These are phyloP conservation scores for Telenomus remus DNA, from an alignment of 1,140 invertebrate genomes.

Conservation along the genomic window DNA sequence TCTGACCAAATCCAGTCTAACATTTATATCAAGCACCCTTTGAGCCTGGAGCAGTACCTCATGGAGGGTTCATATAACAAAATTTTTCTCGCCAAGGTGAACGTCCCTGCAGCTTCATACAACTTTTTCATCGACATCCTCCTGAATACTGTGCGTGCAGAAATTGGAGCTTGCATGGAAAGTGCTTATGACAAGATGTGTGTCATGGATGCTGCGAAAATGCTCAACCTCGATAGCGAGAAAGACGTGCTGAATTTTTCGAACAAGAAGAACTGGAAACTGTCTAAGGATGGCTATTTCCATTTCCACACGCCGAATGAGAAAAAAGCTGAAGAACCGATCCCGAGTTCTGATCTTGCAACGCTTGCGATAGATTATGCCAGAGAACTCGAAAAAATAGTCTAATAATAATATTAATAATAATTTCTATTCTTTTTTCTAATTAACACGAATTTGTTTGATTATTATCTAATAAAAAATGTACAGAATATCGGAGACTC, in stretches of 20 bases:
- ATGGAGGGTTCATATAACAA: slow-evolving; percentile 99
- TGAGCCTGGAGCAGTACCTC: slow-evolving; percentile 97
- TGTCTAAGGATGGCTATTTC: slow-evolving; percentile 87
- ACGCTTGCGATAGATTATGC: slow-evolving; percentile 97
- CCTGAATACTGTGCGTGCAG: slow-evolving; percentile 94
- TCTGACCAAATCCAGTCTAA: slow-evolving; percentile 94
- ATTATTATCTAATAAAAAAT: slow-evolving; percentile 28
- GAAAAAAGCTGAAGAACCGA: slow-evolving; percentile 85
- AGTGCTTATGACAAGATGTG: slow-evolving; percentile 96
- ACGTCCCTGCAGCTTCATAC: slow-evolving; percentile 97
- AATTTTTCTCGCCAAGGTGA: slow-evolving; percentile 91
- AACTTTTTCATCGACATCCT: slow-evolving; percentile 98
- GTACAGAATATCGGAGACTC: neutral
- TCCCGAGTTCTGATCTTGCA: slow-evolving; percentile 93
- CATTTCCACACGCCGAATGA: slow-evolving; percentile 83
- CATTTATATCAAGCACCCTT: slow-evolving; percentile 95
- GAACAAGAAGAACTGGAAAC: slow-evolving; percentile 86
- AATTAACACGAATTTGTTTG: slow-evolving; percentile 26
- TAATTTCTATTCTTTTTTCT: slow-evolving; percentile 18
- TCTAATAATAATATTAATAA: slow-evolving; percentile 77
- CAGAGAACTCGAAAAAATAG: slow-evolving; percentile 99
- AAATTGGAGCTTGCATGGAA: slow-evolving; percentile 97
- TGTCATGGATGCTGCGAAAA: slow-evolving; percentile 89
- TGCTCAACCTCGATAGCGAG: slow-evolving; percentile 90
- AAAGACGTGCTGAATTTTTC: slow-evolving; percentile 88